Evolutionary conservation across 2,888 invertebrate genomes (phyloP).

Genomic region (Criorhina ranunculi): DNA sequence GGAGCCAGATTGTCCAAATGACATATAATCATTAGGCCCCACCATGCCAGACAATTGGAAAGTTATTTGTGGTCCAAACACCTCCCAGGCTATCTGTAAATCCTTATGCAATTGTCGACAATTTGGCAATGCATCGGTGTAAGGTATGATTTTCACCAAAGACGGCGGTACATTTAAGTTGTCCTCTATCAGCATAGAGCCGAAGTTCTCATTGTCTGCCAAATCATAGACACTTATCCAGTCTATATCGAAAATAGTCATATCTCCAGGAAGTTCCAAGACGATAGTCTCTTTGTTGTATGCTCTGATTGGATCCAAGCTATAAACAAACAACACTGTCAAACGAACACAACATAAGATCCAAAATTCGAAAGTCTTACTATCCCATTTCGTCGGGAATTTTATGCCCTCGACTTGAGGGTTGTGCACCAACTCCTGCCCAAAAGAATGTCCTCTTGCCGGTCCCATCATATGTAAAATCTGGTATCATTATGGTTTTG

Average conservation of each 20-base stretch:
- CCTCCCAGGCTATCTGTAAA: conserved; percentile 94
- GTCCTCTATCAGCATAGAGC: conserved; percentile 91
- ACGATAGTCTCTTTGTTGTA: conserved; percentile 91
- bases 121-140: conserved; percentile 90
- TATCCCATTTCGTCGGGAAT: conserved; percentile 97
- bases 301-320: conserved; percentile 91
- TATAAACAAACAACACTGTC: conserved; percentile 81
- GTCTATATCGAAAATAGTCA: conserved; percentile 91
- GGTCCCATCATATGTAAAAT: conserved; percentile 91
- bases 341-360: not conserved
- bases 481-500: conserved; percentile 90
- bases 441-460: conserved; percentile 93
- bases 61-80: conserved; percentile 94
- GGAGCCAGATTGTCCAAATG: conserved; percentile 94
- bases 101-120: conserved; percentile 94
- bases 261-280: conserved; percentile 91
- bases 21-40: conserved; percentile 91
- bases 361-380: conserved; percentile 87
- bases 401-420: conserved; percentile 91
- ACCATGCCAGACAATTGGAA: conserved; percentile 92
- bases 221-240: conserved; percentile 94
- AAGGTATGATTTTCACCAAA: conserved; percentile 87
- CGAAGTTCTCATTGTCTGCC: conserved; percentile 88
- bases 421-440: conserved; percentile 95
- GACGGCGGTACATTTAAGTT: conserved; percentile 94